These are phyloP conservation scores for Microtus richardsoni DNA, from an alignment of 2,113 vertebrate species.

Conservation along the genomic window DNA sequence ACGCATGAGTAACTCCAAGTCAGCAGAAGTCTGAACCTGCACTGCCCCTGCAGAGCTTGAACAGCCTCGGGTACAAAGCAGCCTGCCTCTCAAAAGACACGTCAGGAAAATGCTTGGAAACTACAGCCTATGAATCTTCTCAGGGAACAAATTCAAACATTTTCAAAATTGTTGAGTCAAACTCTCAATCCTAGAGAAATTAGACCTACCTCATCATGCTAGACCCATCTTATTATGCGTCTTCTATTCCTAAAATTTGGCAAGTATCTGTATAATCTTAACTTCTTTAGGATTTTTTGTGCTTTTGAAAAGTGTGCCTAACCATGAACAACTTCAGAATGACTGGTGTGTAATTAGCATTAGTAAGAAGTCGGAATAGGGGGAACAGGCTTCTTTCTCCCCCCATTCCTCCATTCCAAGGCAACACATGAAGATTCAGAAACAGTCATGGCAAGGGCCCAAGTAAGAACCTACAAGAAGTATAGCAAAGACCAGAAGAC, in stretches of 20 bases:
- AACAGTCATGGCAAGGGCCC: not conserved
- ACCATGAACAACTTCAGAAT: not conserved
- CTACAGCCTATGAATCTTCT: not conserved
- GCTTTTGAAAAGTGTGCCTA: not conserved
- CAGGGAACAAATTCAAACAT: constrained; percentile 36
- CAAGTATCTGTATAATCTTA: not conserved
- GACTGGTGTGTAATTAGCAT: not conserved
- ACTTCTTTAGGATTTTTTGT: constrained; percentile 10
- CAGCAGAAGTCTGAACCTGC: not conserved
- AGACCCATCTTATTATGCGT: not conserved
- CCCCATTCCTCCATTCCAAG: no score
- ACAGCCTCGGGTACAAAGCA: not conserved
- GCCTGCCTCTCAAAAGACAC: not conserved
- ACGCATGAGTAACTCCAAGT: not conserved
- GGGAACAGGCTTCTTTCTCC: not conserved
- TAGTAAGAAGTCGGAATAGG: not conserved
- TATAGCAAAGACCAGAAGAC: not conserved
- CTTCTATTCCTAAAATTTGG: not conserved
- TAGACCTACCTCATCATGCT: not conserved
- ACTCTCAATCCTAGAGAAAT: not conserved
- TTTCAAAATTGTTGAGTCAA: not conserved
- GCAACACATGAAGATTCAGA: not conserved
- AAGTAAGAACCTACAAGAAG: not conserved
- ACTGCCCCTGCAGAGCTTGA: not conserved
- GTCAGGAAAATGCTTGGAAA: constrained; percentile 9